Evolutionary conservation across 2,888 invertebrate species (phyloP).

Genomic region (Eremobia ochroleuca): DNA sequence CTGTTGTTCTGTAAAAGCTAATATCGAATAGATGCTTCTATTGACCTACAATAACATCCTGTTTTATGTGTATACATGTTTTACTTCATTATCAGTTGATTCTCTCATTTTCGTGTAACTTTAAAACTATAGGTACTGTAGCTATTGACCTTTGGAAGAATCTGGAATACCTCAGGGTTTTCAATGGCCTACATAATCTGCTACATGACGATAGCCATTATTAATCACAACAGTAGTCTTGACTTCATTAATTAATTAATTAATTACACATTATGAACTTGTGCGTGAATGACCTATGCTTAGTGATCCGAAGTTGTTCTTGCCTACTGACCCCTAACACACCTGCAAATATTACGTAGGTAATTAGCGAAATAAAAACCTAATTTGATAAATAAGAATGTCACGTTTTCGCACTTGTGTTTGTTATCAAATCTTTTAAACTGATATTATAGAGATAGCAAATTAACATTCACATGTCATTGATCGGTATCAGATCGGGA

Average conservation of each 20-base stretch:
- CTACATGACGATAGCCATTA: not conserved
- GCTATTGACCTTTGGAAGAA: not conserved
- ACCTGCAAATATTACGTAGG: conserved; percentile 1
- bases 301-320: not conserved
- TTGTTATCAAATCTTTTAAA: conserved; percentile 51
- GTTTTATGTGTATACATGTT: conserved; percentile 12
- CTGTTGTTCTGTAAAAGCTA: conserved; percentile 51
- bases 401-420: conserved; percentile 37
- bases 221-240: not conserved
- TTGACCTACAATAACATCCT: conserved; percentile 49
- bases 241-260: not conserved
- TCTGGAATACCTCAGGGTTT: not conserved
- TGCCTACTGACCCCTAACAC: conserved; percentile 6
- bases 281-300: not conserved
- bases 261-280: not conserved
- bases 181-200: not conserved
- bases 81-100: conserved; percentile 9
- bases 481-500: not conserved
- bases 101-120: not conserved
- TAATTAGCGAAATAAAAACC: conserved; percentile 11
- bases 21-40: conserved; percentile 44
- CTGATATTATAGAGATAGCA: conserved; percentile 31
- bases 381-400: conserved; percentile 14
- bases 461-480: conserved; percentile 36
- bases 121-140: not conserved